Conservation (phyloP, 2,797 vertebrate species). For the Cossypha caffra region DNA sequence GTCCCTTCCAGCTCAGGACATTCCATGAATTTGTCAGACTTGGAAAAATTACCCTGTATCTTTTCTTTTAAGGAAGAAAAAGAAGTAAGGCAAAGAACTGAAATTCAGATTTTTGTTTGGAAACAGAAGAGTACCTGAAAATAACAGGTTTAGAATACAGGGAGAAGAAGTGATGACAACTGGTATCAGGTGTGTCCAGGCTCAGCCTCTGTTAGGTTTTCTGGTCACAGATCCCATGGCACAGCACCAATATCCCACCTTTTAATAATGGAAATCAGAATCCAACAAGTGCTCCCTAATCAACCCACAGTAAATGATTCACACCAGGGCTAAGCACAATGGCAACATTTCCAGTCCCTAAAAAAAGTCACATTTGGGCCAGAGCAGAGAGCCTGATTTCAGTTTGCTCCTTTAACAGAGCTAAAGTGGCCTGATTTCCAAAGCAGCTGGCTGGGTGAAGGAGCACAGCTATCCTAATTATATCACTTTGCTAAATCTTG, state of each 20-base stretch:
- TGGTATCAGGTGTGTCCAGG: background rate
- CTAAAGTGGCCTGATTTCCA: background rate
- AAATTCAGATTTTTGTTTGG: background rate
- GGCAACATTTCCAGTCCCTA: background rate
- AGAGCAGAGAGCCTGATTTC: background rate
- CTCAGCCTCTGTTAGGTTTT: background rate
- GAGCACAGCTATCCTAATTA: conserved; percentile 43
- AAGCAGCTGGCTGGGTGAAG: background rate
- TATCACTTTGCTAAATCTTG: conserved; percentile 25
- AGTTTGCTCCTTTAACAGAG: background rate
- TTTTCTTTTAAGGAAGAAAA: background rate
- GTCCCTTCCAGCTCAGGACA: background rate
- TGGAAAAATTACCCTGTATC: background rate
- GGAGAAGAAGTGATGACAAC: background rate
- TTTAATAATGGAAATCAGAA: background rate
- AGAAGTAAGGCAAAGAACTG: background rate
- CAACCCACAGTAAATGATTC: background rate
- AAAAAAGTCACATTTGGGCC: background rate
- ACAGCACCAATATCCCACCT: background rate
- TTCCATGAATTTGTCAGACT: background rate
- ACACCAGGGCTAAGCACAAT: background rate
- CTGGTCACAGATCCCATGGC: background rate
- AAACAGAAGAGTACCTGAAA: background rate
- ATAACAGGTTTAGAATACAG: background rate
- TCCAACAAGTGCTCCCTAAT: background rate